Conservation (phyloP, 2,113 vertebrate genomes). For the Bostrychus sinensis region DNA sequence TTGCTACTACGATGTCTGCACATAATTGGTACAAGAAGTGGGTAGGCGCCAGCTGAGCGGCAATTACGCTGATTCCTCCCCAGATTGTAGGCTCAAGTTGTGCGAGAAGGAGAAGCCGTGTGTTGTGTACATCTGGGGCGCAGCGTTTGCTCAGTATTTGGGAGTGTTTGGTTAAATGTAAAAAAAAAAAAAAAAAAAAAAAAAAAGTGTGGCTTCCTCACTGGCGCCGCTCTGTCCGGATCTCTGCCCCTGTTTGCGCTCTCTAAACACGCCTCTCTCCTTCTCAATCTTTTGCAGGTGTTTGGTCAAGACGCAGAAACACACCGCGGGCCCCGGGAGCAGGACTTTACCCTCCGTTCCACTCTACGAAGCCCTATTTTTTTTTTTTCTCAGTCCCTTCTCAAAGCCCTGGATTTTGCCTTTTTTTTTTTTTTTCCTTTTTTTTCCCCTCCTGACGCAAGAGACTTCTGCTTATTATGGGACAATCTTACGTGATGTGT, state of each 20-base stretch:
- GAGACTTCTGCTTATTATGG: slow-evolving; percentile 81
- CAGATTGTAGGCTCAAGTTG: slow-evolving; percentile 83
- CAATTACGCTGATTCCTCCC: slow-evolving; percentile 81
- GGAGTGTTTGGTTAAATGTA: slow-evolving; percentile 98
- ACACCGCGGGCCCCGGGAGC: slow-evolving; percentile 80
- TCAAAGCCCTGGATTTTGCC: slow-evolving; percentile 76
- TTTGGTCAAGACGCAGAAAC: slow-evolving; percentile 83
- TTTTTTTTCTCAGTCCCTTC: not conserved
- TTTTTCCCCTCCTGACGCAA: slow-evolving; percentile 69
- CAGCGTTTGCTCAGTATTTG: slow-evolving; percentile 90
- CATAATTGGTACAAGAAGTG: slow-evolving; percentile 86
- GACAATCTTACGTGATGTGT: slow-evolving; percentile 86
- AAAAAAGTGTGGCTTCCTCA: slow-evolving; percentile 95
- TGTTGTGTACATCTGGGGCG: slow-evolving; percentile 87
- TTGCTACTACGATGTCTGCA: slow-evolving; percentile 78
- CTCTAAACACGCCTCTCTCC: slow-evolving; percentile 91
- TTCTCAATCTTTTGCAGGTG: slow-evolving; percentile 97
- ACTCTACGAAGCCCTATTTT: not conserved
- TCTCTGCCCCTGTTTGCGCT: slow-evolving; percentile 92
- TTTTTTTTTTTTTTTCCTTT: slow-evolving; percentile 66
- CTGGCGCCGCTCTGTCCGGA: slow-evolving; percentile 97
- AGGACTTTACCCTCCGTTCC: slow-evolving; percentile 62
- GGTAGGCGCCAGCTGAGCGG: slow-evolving; percentile 85
- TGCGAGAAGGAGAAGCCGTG: slow-evolving; percentile 74
- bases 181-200: too few species aligned